Evolutionary conservation across 2,113 vertebrate species (phyloP).

Genomic region (Ovis canadensis): DNA sequence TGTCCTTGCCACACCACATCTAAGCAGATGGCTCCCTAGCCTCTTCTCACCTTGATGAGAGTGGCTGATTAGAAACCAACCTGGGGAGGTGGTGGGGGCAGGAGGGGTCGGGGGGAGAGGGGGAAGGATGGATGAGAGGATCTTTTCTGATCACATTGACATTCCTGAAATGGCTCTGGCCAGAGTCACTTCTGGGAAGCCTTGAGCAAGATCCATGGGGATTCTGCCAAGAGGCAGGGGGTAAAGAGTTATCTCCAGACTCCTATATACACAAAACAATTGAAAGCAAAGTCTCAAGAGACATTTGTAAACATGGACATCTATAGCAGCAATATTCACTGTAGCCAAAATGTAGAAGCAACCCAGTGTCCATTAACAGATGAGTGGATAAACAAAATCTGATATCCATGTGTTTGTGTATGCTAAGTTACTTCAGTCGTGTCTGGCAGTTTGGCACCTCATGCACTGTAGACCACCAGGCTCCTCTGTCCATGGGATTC

Average conservation of each 20-base stretch:
- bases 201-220: not conserved
- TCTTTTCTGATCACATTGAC: not conserved
- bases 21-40: not conserved
- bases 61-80: not conserved
- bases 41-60: too few relatives aligned
- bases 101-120: fast-evolving
- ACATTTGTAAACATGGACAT: not conserved
- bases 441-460: not conserved
- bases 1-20: not conserved
- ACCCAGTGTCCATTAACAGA: not conserved
- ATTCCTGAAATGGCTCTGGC: fast-evolving
- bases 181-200: not conserved
- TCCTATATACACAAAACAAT: not conserved
- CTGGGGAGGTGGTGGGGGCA: fast-evolving
- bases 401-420: not conserved
- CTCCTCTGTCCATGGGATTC: not conserved
- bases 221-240: not conserved
- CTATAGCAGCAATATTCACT: not conserved
- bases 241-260: not conserved
- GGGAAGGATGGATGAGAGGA: too few relatives aligned
- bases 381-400: not conserved
- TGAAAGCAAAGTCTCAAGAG: not conserved
- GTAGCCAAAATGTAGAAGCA: not conserved
- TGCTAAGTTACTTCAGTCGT: not conserved
- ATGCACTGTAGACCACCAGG: not conserved